These are phyloP conservation scores for Agrypnus murinus DNA, from an alignment of 2,888 invertebrate species.

Conservation along the genomic window DNA sequence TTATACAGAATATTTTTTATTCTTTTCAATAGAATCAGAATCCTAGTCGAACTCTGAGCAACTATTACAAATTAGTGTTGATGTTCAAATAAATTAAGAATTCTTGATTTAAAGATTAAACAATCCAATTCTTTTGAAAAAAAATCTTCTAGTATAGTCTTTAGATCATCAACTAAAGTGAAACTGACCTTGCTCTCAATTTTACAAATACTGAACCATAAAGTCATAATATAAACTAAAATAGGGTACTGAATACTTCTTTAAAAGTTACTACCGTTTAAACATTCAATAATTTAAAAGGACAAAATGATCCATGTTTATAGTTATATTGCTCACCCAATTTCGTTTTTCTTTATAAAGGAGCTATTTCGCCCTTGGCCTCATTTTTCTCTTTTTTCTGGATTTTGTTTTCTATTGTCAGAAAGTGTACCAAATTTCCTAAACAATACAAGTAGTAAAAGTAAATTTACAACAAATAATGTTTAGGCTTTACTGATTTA, in stretches of 20 bases:
- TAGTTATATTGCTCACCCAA: constrained; percentile 38
- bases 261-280: constrained; percentile 28
- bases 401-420: constrained; percentile 30
- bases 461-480: constrained; percentile 25
- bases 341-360: constrained; percentile 14
- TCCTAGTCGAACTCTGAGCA: too few relatives aligned
- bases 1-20: too few relatives aligned
- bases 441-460: constrained; percentile 27
- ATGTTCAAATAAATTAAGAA: too few relatives aligned
- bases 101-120: too few relatives aligned
- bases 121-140: too few relatives aligned
- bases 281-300: constrained; percentile 10
- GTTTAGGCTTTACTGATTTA: constrained; percentile 21
- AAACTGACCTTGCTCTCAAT: constrained; percentile 10
- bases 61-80: too few relatives aligned
- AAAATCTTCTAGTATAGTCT: too few relatives aligned
- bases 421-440: constrained; percentile 40
- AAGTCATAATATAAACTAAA: constrained; percentile 5
- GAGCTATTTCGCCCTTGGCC: constrained; percentile 33
- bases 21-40: too few relatives aligned
- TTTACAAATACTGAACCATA: not conserved
- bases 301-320: constrained; percentile 20
- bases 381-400: constrained; percentile 20
- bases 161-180: not conserved
- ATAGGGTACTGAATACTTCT: not conserved